Base-by-base conservation (phyloP, 2,113 vertebrate species). In the Euleptes europaea region DNA sequence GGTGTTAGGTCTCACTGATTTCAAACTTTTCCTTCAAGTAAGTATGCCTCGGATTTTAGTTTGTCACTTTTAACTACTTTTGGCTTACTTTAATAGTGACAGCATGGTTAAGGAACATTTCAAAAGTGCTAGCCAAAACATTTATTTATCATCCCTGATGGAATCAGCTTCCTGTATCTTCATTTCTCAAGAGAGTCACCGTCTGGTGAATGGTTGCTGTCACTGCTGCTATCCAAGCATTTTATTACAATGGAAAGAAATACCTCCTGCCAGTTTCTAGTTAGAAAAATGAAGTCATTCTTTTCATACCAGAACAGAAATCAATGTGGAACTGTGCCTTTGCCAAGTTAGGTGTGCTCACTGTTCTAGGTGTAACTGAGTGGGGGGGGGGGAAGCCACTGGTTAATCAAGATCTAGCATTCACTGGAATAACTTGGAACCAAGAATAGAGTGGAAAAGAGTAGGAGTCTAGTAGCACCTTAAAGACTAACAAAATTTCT, bases 251-350 rank as follows among this genome's bases (percentile, higher is more conserved):
- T 78, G 49, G 75, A 84, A 78, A 82, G 33, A 74, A 81, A 44
- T 76, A 31, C 21, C 31, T 38, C 7, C 40, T 86, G 47, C 60
- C 78, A 86, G 49, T 75, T 86, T 69, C 65, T 49, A 76, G 44
- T 23, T 54, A 69, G 38, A 74, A 86, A 31, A 57, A 76, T 75
- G 63, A 75, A 76, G 47, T 81, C 72, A 86, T 81, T 75, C n/a
- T 80, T 67, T 81, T 80, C 26, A 12, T 35, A 57, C 13, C 19
- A 86, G 79, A 81, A 81, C 44, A 42, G 23, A 49, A 63, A 19
- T 67, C 78, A 69, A 66, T 69, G n/a, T 14, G 44, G 23, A 67
- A 40, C 7, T 21, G 80, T 23, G 33, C 5, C 33, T 75, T 44
- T 76, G 60, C 70, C 60, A 75, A 49, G 8, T 38, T 26, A 38